Conservation (phyloP, 2,888 invertebrate genomes). For the Anthophora plumipes region DNA sequence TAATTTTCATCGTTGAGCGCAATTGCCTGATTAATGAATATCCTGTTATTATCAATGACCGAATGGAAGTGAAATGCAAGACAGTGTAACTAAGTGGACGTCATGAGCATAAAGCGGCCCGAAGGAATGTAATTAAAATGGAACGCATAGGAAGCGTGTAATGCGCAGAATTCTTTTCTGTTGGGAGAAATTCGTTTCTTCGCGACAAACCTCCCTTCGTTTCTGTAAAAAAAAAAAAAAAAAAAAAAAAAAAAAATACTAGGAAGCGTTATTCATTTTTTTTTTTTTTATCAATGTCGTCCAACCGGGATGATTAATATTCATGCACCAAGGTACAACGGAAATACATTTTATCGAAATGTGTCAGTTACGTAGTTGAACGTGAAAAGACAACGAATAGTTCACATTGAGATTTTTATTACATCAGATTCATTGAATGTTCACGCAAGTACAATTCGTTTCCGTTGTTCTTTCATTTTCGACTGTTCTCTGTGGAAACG, state of each 20-base stretch:
- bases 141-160: slow-evolving; percentile 30
- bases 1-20: slow-evolving; percentile 20
- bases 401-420: too few species aligned
- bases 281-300: slow-evolving; percentile 23
- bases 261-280: slow-evolving; percentile 1
- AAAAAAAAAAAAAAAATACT: too few species aligned
- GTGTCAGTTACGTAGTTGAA: neutral
- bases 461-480: too few species aligned
- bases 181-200: slow-evolving; percentile 14
- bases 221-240: too few species aligned
- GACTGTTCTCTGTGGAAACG: too few species aligned
- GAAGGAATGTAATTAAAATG: slow-evolving; percentile 47
- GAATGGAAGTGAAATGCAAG: slow-evolving; percentile 36
- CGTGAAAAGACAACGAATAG: neutral
- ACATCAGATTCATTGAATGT: neutral
- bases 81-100: slow-evolving; percentile 23
- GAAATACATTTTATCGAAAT: slow-evolving; percentile 2
- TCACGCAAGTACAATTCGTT: too few species aligned
- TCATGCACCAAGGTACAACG: slow-evolving; percentile 8
- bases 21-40: slow-evolving; percentile 37
- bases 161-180: slow-evolving; percentile 16
- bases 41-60: slow-evolving; percentile 20
- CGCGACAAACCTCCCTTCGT: neutral
- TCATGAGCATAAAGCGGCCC: slow-evolving; percentile 36
- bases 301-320: slow-evolving; percentile 21